Evolutionary conservation across 2,113 vertebrate species (phyloP).

Genomic region (crab-eating macaque (Macaca fascicularis)): DNA sequence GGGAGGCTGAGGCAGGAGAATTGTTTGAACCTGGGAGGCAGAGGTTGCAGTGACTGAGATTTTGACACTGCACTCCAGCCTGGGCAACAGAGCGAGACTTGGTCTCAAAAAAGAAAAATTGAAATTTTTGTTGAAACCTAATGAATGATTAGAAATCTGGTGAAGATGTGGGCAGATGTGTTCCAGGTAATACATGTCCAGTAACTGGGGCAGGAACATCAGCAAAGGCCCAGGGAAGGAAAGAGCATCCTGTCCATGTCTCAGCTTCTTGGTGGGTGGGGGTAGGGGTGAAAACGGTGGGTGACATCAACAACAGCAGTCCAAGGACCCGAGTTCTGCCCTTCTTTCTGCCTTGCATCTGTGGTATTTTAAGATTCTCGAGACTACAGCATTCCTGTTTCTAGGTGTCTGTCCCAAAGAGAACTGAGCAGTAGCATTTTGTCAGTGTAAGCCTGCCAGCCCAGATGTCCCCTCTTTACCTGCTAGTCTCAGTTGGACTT

Average conservation of each 20-base stretch:
- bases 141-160: not conserved
- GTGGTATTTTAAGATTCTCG: not conserved
- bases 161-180: not conserved
- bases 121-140: not conserved
- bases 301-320: not conserved
- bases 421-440: not conserved
- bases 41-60: too few species aligned
- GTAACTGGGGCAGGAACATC: not conserved
- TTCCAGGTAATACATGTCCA: not conserved
- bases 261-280: not conserved
- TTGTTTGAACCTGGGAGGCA: too few species aligned
- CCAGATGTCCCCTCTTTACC: not conserved
- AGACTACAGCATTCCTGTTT: not conserved
- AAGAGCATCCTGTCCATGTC: not conserved
- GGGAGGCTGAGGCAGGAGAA: too few species aligned
- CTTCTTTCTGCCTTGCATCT: not conserved
- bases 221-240: not conserved
- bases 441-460: not conserved
- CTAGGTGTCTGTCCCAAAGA: not conserved
- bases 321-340: not conserved
- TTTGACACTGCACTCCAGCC: too few species aligned
- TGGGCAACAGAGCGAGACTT: too few species aligned
- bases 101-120: not conserved
- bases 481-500: not conserved
- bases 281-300: not conserved